Percentiles rank a stretch among this genome's conserved stretches.
Evolutionary conservation across 2,797 vertebrate species (phyloP).

Genomic region (Poliocrania exsul): DNA sequence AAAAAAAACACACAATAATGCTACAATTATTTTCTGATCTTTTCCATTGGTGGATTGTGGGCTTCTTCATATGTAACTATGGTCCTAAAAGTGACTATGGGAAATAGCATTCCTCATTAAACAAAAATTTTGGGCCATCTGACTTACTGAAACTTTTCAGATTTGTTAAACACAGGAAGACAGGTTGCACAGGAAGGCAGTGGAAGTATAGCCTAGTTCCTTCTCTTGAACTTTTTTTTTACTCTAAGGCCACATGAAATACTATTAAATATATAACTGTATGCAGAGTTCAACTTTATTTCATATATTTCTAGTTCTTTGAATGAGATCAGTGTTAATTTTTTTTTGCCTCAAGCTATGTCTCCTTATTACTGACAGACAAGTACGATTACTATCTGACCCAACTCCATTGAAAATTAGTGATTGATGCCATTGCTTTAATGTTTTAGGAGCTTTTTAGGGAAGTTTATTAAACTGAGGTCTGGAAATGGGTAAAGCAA

Average conservation of each 20-base stretch:
- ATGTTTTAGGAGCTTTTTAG: background rate
- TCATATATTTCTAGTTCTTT: conserved; percentile 22
- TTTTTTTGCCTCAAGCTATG: background rate
- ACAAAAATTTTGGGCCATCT: background rate
- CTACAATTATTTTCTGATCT: background rate
- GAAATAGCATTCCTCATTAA: background rate
- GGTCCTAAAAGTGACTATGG: background rate
- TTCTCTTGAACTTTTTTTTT: background rate
- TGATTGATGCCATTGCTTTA: background rate
- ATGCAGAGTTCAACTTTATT: background rate
- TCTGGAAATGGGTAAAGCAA: background rate
- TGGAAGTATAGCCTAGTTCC: background rate
- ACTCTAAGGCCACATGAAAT: background rate
- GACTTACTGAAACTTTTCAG: background rate
- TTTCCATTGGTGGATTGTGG: background rate
- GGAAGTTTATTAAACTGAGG: background rate
- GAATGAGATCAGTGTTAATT: background rate
- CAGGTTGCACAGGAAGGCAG: background rate
- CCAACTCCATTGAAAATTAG: conserved; percentile 8
- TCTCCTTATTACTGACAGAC: conserved; percentile 27
- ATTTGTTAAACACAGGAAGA: background rate
- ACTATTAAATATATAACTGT: background rate
- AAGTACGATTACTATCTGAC: background rate
- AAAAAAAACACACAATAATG: background rate
- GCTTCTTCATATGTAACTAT: background rate